Conservation (phyloP, 2,888 invertebrate species). For the Phanerotoma sp. region DNA sequence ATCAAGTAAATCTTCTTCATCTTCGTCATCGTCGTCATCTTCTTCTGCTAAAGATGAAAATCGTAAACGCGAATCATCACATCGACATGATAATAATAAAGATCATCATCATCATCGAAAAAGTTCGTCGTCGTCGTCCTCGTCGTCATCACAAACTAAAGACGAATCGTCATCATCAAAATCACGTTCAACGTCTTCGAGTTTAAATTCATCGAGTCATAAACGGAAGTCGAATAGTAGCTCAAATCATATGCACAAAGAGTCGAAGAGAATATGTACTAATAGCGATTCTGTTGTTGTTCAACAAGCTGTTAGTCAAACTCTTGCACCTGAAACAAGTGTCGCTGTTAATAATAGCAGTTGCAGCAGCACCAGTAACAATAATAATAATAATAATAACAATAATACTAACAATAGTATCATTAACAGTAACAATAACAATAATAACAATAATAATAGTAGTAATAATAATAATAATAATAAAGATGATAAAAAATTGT, state of each 20-base stretch:
- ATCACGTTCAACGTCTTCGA: slow-evolving; percentile 33
- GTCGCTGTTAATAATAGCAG: neutral
- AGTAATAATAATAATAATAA: slow-evolving; percentile 59
- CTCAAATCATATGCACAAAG: slow-evolving; percentile 38
- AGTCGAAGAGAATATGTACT: slow-evolving; percentile 42
- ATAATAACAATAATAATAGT: slow-evolving; percentile 42
- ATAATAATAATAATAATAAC: neutral
- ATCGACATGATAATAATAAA: slow-evolving; percentile 35
- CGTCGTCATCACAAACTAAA: slow-evolving; percentile 34
- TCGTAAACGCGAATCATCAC: slow-evolving; percentile 28
- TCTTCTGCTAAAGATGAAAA: slow-evolving; percentile 3
- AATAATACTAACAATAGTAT: neutral
- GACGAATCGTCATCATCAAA: slow-evolving; percentile 32
- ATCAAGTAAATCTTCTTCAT: slow-evolving; percentile 21
- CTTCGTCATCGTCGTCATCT: slow-evolving; percentile 10
- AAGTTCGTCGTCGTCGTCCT: slow-evolving; percentile 34
- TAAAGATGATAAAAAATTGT: slow-evolving; percentile 59
- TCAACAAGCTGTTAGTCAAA: neutral
- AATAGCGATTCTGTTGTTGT: slow-evolving; percentile 30
- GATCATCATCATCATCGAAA: slow-evolving; percentile 37
- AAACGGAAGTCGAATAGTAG: slow-evolving; percentile 45
- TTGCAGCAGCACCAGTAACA: neutral
- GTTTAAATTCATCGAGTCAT: slow-evolving; percentile 43
- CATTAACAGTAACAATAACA: slow-evolving; percentile 14
- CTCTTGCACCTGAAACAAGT: neutral